A percentile compares a stretch with the other conserved stretches of the same genome.
phyloP scores from a whole-genome alignment of 2,888 invertebrate species.

The Cataglyphis rosenhaueri region DNA sequence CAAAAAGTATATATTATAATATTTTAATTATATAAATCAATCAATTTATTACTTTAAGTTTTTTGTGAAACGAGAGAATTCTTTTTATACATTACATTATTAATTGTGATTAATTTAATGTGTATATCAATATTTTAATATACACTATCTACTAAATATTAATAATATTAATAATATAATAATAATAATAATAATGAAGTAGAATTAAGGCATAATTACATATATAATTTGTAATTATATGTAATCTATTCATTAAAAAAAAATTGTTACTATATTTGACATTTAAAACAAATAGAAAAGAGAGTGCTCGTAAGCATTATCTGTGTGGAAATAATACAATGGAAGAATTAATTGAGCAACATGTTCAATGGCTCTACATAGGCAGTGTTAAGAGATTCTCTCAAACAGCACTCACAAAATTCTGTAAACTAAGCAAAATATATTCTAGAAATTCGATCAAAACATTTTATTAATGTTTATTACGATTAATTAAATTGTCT shows the following conservation, averaged over 20 bases:
- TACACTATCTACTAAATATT: neutral
- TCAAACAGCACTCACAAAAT: constrained; percentile 44
- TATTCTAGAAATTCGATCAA: constrained; percentile 18
- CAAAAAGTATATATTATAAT: neutral
- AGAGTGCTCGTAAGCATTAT: constrained; percentile 53
- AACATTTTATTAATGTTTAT: neutral
- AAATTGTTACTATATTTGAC: constrained; percentile 43
- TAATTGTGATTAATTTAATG: neutral
- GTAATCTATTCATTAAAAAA: neutral
- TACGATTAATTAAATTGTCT: neutral
- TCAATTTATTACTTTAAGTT: neutral
- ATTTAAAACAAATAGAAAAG: constrained; percentile 66
- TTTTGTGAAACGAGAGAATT: neutral
- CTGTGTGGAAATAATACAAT: constrained; percentile 57
- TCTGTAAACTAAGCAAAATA: constrained; percentile 38
- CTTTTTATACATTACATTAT: neutral
- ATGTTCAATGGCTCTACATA: constrained; percentile 68
- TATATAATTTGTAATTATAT: neutral
- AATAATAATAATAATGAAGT: neutral
- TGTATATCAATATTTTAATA: constrained; percentile 24
- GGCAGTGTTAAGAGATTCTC: constrained; percentile 70
- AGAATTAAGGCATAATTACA: neutral
- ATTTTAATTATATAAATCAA: neutral
- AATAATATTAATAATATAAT: constrained; percentile 3
- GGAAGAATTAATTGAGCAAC: constrained; percentile 74